Evolutionary conservation across 2,888 invertebrate species (phyloP).

Genomic region (Thysanoteuthis rhombus): DNA sequence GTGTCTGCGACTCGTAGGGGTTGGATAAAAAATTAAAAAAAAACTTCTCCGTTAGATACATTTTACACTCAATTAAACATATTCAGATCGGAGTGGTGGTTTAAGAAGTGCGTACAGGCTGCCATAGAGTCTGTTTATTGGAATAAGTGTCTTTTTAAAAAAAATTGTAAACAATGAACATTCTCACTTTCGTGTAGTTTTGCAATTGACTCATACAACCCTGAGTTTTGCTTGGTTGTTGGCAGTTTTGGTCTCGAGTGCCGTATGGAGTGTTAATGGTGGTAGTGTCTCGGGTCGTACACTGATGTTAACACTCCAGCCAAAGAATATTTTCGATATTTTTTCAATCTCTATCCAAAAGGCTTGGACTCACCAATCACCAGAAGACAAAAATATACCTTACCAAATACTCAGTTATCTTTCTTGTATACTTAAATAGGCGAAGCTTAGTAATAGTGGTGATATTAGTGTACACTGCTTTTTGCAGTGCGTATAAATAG

Average conservation of each 20-base stretch:
- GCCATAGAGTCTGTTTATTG: too few relatives aligned
- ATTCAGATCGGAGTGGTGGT: neutral
- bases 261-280: neutral
- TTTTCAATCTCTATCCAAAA: neutral
- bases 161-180: too few relatives aligned
- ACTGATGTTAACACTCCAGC: too few relatives aligned
- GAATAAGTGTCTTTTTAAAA: too few relatives aligned
- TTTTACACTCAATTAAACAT: neutral
- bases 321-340: too few relatives aligned
- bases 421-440: neutral
- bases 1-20: neutral
- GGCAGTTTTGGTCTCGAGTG: neutral
- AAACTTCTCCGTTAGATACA: neutral
- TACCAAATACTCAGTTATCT: neutral
- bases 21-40: neutral
- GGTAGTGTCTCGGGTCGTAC: neutral
- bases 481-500: neutral
- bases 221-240: neutral
- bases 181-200: neutral
- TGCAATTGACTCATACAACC: neutral
- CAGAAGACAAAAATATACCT: neutral
- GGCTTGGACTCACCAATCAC: neutral
- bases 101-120: neutral
- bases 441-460: neutral
- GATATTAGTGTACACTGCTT: neutral